Evolutionary conservation across 2,797 vertebrate species (phyloP).

Genomic region (Trachops cirrhosus): DNA sequence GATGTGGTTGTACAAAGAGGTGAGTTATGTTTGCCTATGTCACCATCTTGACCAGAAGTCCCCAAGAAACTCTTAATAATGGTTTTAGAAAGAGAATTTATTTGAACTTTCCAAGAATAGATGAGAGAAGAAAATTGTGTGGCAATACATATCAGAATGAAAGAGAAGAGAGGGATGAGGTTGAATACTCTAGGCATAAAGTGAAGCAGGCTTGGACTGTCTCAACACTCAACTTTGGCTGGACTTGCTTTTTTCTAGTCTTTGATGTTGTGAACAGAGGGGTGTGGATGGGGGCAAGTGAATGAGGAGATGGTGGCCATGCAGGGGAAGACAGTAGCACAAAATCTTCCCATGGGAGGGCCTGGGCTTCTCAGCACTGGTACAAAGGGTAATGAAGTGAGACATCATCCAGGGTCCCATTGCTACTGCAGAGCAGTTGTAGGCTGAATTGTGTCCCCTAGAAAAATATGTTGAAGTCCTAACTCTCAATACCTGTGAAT

Average conservation of each 20-base stretch:
- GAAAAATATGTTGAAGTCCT: not conserved
- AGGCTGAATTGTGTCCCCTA: not conserved
- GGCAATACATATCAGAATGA: not conserved
- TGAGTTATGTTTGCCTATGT: too few species aligned
- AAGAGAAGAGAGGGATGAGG: not conserved
- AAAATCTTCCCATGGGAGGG: not conserved
- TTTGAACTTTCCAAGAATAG: not conserved
- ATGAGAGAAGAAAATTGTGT: not conserved
- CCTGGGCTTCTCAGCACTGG: not conserved
- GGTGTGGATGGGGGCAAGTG: not conserved
- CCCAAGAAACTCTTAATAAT: not conserved
- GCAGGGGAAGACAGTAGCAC: not conserved
- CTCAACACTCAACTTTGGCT: not conserved
- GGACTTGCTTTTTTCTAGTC: not conserved
- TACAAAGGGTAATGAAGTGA: not conserved
- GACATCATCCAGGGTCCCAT: not conserved
- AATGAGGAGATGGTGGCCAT: accelerated
- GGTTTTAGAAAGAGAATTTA: not conserved
- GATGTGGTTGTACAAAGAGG: too few species aligned
- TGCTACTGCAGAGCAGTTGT: not conserved
- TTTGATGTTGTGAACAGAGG: not conserved
- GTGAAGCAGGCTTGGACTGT: not conserved
- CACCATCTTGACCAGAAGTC: too few species aligned
- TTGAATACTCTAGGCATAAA: accelerated
- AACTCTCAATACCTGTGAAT: not conserved